Conservation (phyloP, 1,140 invertebrate species). For the Berghia stephanieae region DNA sequence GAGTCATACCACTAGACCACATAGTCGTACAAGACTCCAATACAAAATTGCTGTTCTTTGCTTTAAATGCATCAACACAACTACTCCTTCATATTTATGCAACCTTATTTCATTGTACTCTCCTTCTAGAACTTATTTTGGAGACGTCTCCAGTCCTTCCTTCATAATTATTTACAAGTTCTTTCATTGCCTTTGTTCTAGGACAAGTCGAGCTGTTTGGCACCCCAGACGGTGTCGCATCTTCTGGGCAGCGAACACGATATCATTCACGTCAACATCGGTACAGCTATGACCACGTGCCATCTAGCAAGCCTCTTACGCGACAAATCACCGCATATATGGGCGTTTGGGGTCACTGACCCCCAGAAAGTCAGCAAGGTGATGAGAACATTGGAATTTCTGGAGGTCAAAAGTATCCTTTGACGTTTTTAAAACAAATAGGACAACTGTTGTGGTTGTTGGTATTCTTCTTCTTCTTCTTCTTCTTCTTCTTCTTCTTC, state of each 20-base stretch:
- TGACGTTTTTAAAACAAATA: not conserved
- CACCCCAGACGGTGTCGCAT: slow-evolving; percentile 50
- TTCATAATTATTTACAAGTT: not conserved
- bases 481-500: not conserved
- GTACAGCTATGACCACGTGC: slow-evolving; percentile 51
- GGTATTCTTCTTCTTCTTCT: not conserved
- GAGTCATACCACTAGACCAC: no score
- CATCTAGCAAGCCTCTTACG: slow-evolving; percentile 55
- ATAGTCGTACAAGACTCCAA: not conserved
- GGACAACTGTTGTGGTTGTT: not conserved
- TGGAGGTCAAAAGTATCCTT: slow-evolving; percentile 59
- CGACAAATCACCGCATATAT: slow-evolving; percentile 34
- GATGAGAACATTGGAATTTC: slow-evolving; percentile 45
- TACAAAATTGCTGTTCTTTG: not conserved
- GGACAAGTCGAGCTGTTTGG: slow-evolving; percentile 62
- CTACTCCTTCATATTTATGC: not conserved
- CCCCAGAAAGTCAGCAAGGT: slow-evolving; percentile 37
- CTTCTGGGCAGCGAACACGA: slow-evolving; percentile 53
- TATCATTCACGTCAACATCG: slow-evolving; percentile 54
- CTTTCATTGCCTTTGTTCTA: slow-evolving; percentile 24
- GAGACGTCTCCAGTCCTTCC: no score
- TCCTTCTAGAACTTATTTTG: no score
- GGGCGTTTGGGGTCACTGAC: slow-evolving; percentile 43
- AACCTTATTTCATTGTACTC: no score
- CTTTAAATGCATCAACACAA: not conserved